Evolutionary conservation across 1,140 invertebrate genomes (phyloP).

Genomic region (Nasonia longicornis): DNA sequence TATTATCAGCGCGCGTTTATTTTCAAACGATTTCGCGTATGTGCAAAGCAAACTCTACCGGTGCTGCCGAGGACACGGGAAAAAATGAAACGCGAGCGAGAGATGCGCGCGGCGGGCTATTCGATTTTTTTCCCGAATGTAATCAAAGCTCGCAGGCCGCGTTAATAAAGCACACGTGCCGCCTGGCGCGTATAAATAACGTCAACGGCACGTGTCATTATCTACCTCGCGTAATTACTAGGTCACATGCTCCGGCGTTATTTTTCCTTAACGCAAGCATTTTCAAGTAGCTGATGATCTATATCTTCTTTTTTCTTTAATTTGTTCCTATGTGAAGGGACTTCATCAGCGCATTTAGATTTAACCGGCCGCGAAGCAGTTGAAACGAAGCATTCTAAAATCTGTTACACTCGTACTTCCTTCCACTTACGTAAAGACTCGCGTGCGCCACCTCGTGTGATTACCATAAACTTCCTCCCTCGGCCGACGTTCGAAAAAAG

Average conservation of each 20-base stretch:
- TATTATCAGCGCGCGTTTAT: slow-evolving; percentile 41
- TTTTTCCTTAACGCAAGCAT: not conserved
- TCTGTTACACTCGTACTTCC: not conserved
- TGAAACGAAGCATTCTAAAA: not conserved
- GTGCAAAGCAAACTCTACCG: not conserved
- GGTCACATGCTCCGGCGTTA: not conserved
- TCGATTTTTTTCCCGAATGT: not conserved
- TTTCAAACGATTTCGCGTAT: slow-evolving; percentile 54
- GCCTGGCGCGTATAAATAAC: slow-evolving; percentile 54
- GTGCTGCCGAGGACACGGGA: too few species aligned
- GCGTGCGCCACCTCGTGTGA: not conserved
- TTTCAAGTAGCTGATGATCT: too few species aligned
- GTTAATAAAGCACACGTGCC: not conserved
- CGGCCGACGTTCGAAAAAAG: not conserved
- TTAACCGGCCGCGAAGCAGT: too few species aligned
- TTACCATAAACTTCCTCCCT: not conserved
- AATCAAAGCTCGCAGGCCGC: not conserved
- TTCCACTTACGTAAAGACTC: not conserved
- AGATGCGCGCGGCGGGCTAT: not conserved
- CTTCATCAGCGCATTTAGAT: too few species aligned
- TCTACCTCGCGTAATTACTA: slow-evolving; percentile 55
- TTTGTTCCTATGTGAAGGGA: too few species aligned
- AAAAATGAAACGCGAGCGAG: not conserved
- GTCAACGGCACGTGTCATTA: slow-evolving; percentile 61
- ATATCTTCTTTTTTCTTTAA: too few species aligned